These are phyloP conservation scores for Clinocottus analis DNA, from an alignment of 2,113 vertebrate genomes.

Conservation along the genomic window DNA sequence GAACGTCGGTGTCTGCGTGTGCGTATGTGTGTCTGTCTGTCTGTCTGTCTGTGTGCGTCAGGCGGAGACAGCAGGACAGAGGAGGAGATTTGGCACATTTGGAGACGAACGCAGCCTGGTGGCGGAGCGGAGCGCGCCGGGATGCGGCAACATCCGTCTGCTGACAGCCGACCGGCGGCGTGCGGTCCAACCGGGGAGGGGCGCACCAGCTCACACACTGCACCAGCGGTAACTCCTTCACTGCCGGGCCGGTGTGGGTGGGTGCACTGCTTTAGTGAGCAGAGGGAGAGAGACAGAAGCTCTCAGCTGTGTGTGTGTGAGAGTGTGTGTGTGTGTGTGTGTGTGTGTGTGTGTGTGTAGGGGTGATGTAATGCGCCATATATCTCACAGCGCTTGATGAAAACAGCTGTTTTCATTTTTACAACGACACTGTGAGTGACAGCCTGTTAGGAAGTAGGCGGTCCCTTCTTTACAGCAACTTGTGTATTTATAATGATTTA, in stretches of 20 bases:
- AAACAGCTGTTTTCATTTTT: constrained; percentile 35
- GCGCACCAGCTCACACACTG: constrained; percentile 60
- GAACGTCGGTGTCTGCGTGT: constrained; percentile 29
- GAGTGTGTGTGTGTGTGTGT: not conserved
- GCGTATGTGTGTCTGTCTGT: constrained; percentile 22
- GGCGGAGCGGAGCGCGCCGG: constrained; percentile 54
- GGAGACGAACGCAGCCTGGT: constrained; percentile 58
- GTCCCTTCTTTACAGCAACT: not conserved
- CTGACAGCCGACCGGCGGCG: constrained; percentile 50
- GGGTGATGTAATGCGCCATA: constrained; percentile 38
- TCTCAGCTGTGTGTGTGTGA: not conserved
- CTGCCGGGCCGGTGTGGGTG: constrained; percentile 40
- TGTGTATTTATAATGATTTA: not conserved
- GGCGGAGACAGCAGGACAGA: constrained; percentile 48
- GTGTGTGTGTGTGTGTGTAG: not conserved
- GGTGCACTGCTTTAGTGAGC: constrained; percentile 31
- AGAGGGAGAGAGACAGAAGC: constrained; percentile 5
- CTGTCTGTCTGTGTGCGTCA: constrained; percentile 32
- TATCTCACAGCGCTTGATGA: constrained; percentile 2
- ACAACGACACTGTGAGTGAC: not conserved
- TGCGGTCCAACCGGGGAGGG: constrained; percentile 62
- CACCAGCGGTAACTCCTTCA: constrained; percentile 73
- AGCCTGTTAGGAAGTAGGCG: not conserved
- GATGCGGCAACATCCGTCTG: constrained; percentile 76
- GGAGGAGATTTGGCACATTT: constrained; percentile 68